phyloP scores from a whole-genome alignment of 2,888 invertebrate species.

The Synanthedon tipuliformis region DNA sequence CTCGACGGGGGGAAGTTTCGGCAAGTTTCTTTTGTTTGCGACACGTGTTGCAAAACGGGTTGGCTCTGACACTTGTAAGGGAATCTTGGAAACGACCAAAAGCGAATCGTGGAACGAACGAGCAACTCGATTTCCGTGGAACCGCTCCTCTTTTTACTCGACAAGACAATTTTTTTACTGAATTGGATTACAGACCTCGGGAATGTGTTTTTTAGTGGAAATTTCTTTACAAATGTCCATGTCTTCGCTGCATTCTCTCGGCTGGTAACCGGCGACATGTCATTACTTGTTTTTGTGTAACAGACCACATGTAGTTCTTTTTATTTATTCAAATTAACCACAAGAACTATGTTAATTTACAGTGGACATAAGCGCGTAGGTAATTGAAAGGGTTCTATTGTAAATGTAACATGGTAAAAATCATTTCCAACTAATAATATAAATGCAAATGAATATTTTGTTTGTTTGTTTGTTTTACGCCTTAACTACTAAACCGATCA shows the following conservation, averaged over 20 bases:
- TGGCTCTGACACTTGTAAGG: conserved; percentile 57
- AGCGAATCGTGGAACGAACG: conserved; percentile 29
- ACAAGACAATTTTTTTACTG: conserved; percentile 6
- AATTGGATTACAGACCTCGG: background rate
- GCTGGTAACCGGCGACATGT: background rate
- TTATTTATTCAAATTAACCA: too few relatives aligned
- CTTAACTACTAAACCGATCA: too few relatives aligned
- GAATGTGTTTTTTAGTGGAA: background rate
- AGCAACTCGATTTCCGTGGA: conserved; percentile 40
- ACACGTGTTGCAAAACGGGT: conserved; percentile 68
- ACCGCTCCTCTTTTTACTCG: conserved; percentile 17
- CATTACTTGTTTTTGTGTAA: background rate
- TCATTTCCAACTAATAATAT: too few relatives aligned
- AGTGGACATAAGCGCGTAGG: too few relatives aligned
- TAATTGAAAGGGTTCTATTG: too few relatives aligned
- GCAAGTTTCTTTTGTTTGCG: conserved; percentile 63
- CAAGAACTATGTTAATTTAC: too few relatives aligned
- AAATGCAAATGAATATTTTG: too few relatives aligned
- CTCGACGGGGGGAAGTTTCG: conserved; percentile 35
- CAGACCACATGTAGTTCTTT: too few relatives aligned
- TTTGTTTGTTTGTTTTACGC: too few relatives aligned
- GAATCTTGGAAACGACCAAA: conserved; percentile 35
- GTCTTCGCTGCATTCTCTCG: background rate
- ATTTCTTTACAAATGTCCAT: background rate
- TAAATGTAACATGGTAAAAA: too few relatives aligned